These are phyloP conservation scores for Platycnemis pennipes DNA, from an alignment of 2,888 invertebrate genomes.

Conservation along the genomic window DNA sequence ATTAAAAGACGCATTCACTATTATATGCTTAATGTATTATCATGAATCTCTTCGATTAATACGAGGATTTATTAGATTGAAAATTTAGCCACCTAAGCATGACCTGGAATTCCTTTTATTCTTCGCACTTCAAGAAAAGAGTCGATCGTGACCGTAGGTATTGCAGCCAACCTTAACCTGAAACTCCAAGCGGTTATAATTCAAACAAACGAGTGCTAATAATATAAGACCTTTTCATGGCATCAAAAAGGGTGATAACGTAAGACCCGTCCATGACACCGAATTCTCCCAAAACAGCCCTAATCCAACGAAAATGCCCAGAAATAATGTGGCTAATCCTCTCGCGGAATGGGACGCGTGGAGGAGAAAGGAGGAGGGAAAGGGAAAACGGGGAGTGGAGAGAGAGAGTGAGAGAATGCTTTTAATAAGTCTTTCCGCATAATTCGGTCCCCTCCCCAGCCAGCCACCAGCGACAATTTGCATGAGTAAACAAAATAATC, in stretches of 20 bases:
- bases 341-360: not conserved
- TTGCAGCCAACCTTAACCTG: not conserved
- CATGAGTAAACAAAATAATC: constrained; percentile 39
- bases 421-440: constrained; percentile 39
- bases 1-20: too few relatives aligned
- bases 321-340: constrained; percentile 13
- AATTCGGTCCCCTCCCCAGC: not conserved
- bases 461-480: constrained; percentile 30
- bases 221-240: not conserved
- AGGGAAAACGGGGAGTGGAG: not conserved
- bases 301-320: constrained; percentile 3
- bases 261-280: not conserved
- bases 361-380: not conserved
- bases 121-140: not conserved
- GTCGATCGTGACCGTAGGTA: not conserved
- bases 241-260: not conserved
- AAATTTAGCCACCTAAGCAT: not conserved
- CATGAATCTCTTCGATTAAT: not conserved
- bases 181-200: not conserved
- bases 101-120: too few relatives aligned
- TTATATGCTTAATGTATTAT: not conserved
- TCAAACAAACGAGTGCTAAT: not conserved
- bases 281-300: not conserved
- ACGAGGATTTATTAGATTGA: not conserved
- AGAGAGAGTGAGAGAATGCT: not conserved